phyloP scores from a whole-genome alignment of 2,888 invertebrate species.

The Merodon equestris region DNA sequence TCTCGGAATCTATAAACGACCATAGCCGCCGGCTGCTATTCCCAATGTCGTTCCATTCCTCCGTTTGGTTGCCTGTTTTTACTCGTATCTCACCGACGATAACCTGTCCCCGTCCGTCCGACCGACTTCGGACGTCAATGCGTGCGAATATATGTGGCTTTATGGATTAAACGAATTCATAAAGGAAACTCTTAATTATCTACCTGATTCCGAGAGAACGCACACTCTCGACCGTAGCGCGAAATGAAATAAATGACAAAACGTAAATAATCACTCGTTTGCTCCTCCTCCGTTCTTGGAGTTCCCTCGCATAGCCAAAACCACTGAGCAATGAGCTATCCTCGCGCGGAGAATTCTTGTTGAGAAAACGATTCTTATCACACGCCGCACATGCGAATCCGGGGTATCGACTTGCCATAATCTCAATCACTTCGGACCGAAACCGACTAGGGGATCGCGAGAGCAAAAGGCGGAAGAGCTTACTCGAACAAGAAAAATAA shows the following conservation, averaged over 20 bases:
- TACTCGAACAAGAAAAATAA: no score
- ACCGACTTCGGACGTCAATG: conserved; percentile 19
- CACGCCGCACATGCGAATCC: conserved; percentile 30
- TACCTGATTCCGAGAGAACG: conserved; percentile 45
- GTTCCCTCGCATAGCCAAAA: conserved; percentile 2
- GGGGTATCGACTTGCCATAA: not conserved
- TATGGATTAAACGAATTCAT: conserved; percentile 52
- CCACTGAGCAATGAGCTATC: conserved; percentile 11
- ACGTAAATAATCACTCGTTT: conserved; percentile 36
- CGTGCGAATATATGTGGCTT: conserved; percentile 30
- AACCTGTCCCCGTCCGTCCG: no score
- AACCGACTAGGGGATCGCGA: no score
- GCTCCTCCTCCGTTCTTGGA: not conserved
- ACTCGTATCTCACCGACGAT: no score
- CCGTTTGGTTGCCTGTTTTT: no score
- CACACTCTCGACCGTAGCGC: conserved; percentile 14
- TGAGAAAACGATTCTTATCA: conserved; percentile 58
- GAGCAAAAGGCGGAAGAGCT: no score
- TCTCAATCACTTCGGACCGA: no score
- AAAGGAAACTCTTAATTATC: conserved; percentile 62
- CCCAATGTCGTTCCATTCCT: conserved; percentile 65
- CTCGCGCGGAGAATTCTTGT: no score
- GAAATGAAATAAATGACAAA: conserved; percentile 58
- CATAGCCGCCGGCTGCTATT: not conserved
- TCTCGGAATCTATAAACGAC: no score